A percentile compares a stretch with the other conserved stretches of the same genome.
Conservation (phyloP, 2,797 vertebrate genomes). For the Neosalanx taihuensis region DNA sequence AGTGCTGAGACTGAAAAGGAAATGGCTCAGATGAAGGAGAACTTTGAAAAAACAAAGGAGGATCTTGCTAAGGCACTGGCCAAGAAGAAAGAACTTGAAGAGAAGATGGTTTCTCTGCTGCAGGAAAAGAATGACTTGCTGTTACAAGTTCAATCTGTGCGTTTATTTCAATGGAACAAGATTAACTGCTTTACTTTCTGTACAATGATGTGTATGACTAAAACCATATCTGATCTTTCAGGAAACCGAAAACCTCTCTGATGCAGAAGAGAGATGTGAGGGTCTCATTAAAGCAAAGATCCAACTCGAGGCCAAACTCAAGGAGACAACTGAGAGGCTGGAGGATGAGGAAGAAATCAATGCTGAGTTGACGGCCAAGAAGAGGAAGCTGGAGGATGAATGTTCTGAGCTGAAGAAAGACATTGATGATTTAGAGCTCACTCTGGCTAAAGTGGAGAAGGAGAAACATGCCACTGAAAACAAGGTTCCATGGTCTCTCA, state of each 20-base stretch:
- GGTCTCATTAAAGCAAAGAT: conserved; percentile 82
- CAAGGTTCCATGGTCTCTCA: conserved; percentile 45
- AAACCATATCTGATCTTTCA: conserved; percentile 7
- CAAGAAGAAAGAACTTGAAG: conserved; percentile 86
- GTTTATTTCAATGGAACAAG: conserved; percentile 34
- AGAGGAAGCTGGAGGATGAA: conserved; percentile 62
- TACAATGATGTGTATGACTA: no score
- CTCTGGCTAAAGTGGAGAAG: conserved; percentile 67
- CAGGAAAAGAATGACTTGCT: conserved; percentile 87
- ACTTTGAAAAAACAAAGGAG: conserved; percentile 84
- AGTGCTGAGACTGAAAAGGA: conserved; percentile 89
- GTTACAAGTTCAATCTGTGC: conserved; percentile 81
- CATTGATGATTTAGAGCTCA: conserved; percentile 62
- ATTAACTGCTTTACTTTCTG: no score
- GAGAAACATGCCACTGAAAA: conserved; percentile 70
- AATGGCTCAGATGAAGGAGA: conserved; percentile 88
- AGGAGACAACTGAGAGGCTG: conserved; percentile 79
- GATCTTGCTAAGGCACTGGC: conserved; percentile 79
- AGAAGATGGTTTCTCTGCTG: conserved; percentile 84
- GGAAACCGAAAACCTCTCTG: conserved; percentile 62
- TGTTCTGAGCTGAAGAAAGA: conserved; percentile 56
- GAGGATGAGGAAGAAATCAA: conserved; percentile 89
- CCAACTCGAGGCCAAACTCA: conserved; percentile 83
- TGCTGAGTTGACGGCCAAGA: conserved; percentile 71
- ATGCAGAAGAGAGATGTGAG: conserved; percentile 87